Evolutionary conservation across 2,888 invertebrate species (phyloP), one percentile per base, ranked within the genome.

Genomic region (Ischnura elegans): DNA sequence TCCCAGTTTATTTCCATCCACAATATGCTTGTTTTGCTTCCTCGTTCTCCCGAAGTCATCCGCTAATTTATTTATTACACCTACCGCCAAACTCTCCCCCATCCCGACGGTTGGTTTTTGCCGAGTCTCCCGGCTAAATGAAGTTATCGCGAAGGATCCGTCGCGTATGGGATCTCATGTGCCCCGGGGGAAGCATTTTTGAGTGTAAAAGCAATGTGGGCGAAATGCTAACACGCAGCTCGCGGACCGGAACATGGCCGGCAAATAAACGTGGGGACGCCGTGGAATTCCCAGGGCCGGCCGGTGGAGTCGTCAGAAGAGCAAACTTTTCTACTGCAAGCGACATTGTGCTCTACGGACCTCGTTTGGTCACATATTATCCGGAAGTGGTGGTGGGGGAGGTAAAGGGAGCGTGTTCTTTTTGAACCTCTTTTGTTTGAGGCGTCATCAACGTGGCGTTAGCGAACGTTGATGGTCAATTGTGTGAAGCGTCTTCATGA

Each of bases 261-360:
- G 76, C 76, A 76, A 76, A 76, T 76, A 76, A 36, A 36, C 76
- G 76, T 2, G 66, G 61, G 76, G 29, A 76, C 76, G 76, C 76
- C 13, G 13, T 36, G 76, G 76, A 76, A 76, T 36, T 76, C 76
- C 76, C 76, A 76, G 29, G 16, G 76, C 29, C 29, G 36, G 36
- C 29, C 29, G 10, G 2, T 36, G 36, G 76, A 0, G 76, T 76
- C 76, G 25, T 36, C 76, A 76, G 76, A 36, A 76, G 76, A 76
- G 76, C 36, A 76, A 76, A 76, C 76, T 76, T 76, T 76, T 76
- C 76, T 76, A 36, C 36, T 8, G 36, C 76, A 36, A 0, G 51
- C 51, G 19, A 13, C 36, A 76, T 76, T 76, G 36, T 76, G 76
- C 76, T 2, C 4, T 36, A 10, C 36, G 76, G 29, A 2, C 13